Conservation (phyloP, 2,888 invertebrate genomes). For the Meiosimyza platycephala region DNA sequence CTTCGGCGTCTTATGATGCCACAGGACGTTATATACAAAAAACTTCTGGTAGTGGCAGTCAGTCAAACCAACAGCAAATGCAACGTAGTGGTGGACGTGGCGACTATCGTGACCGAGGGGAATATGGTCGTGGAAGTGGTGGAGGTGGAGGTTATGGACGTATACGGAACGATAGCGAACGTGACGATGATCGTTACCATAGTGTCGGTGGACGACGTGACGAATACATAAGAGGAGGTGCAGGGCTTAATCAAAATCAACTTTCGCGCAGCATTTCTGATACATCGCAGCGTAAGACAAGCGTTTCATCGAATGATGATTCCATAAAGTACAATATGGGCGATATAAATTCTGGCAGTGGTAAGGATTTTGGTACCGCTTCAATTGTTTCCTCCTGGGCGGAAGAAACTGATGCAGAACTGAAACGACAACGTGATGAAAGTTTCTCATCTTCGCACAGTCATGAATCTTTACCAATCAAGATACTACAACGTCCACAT, state of each 20-base stretch:
- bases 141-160: constrained; percentile 47
- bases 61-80: constrained; percentile 22
- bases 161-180: constrained; percentile 53
- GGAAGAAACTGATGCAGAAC: constrained; percentile 67
- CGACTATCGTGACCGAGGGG: constrained; percentile 52
- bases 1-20: constrained; percentile 55
- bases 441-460: constrained; percentile 64
- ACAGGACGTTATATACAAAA: constrained; percentile 56
- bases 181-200: constrained; percentile 54
- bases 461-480: constrained; percentile 65
- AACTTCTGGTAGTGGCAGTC: constrained; percentile 37
- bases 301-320: constrained; percentile 65
- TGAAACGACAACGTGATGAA: constrained; percentile 63
- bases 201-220: constrained; percentile 52
- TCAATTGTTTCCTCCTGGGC: constrained; percentile 67
- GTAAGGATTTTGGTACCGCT: constrained; percentile 41
- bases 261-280: constrained; percentile 67
- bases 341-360: constrained; percentile 44
- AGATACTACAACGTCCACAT: constrained; percentile 65
- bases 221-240: constrained; percentile 46
- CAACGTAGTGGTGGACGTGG: constrained; percentile 42
- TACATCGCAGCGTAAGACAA: constrained; percentile 67
- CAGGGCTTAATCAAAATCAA: constrained; percentile 49
- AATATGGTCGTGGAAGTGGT: constrained; percentile 45
- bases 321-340: constrained; percentile 49